A percentile compares a stretch with the other conserved stretches of the same genome.
phyloP scores from a whole-genome alignment of 2,797 vertebrate species.

The Apodemus agrarius region DNA sequence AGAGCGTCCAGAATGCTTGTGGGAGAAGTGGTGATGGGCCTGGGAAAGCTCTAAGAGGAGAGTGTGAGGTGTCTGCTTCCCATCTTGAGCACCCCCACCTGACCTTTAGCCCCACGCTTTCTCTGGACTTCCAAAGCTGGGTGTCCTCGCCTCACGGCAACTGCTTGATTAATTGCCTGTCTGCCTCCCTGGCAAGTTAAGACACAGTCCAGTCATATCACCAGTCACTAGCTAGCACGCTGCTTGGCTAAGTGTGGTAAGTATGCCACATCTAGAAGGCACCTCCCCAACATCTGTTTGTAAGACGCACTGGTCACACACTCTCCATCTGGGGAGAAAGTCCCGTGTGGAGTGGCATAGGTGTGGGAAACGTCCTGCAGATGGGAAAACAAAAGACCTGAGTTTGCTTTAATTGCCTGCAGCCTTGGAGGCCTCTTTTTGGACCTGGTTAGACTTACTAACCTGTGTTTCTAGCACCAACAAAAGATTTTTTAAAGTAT shows the following conservation, averaged over 20 bases:
- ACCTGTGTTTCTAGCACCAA: slow-evolving; percentile 10
- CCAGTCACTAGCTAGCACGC: neutral
- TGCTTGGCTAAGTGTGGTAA: neutral
- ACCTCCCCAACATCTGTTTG: neutral
- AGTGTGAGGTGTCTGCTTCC: neutral
- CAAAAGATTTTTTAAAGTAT: slow-evolving; percentile 55
- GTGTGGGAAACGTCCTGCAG: neutral
- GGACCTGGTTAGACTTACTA: neutral
- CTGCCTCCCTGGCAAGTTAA: neutral
- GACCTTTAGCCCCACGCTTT: neutral
- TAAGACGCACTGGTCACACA: neutral
- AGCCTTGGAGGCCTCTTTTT: neutral
- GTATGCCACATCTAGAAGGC: neutral
- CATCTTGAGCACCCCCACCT: neutral
- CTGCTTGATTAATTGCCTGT: neutral
- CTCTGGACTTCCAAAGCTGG: neutral
- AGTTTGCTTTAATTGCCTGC: neutral
- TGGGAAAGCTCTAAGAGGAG: neutral
- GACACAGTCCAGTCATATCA: neutral
- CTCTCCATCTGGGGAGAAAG: neutral
- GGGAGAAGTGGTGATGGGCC: neutral
- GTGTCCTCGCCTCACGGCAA: neutral
- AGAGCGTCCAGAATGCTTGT: neutral
- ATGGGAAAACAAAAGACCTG: neutral
- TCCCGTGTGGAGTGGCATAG: neutral